phyloP scores from a whole-genome alignment of 2,797 vertebrate genomes.

The Pantherophis vulpinus region DNA sequence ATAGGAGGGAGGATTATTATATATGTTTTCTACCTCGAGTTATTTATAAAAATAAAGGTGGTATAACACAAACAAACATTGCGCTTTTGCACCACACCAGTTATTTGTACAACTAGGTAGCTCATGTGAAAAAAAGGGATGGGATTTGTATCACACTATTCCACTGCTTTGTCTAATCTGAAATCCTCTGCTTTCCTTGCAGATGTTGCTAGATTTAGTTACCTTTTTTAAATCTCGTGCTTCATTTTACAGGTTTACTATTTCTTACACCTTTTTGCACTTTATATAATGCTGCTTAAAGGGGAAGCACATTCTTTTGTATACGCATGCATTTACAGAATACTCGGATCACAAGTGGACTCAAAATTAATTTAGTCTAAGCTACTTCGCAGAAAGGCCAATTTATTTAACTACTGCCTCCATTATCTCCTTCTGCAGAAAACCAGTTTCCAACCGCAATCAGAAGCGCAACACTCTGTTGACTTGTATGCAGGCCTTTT shows the following conservation, averaged over 20 bases:
- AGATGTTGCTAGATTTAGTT: background rate
- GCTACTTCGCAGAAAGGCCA: background rate
- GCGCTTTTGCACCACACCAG: background rate
- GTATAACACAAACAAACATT: background rate
- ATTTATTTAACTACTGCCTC: background rate
- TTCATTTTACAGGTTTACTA: background rate
- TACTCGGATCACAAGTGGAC: background rate
- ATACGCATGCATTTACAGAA: background rate
- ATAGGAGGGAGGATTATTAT: background rate
- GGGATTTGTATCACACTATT: background rate
- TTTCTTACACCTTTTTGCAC: background rate
- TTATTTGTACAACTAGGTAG: background rate
- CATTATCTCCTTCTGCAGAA: background rate
- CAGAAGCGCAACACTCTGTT: background rate
- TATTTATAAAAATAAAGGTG: background rate
- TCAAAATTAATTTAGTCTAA: background rate
- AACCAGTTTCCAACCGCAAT: background rate
- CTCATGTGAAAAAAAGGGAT: background rate
- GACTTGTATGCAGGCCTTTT: background rate
- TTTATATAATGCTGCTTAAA: background rate
- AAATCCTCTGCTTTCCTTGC: background rate
- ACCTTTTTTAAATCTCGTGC: background rate
- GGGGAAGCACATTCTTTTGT: background rate
- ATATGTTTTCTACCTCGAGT: background rate
- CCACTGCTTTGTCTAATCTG: background rate